Percentiles rank a stretch among this genome's conserved stretches.
phyloP scores from a whole-genome alignment of 2,113 vertebrate genomes.

The Coreoperca whiteheadi region DNA sequence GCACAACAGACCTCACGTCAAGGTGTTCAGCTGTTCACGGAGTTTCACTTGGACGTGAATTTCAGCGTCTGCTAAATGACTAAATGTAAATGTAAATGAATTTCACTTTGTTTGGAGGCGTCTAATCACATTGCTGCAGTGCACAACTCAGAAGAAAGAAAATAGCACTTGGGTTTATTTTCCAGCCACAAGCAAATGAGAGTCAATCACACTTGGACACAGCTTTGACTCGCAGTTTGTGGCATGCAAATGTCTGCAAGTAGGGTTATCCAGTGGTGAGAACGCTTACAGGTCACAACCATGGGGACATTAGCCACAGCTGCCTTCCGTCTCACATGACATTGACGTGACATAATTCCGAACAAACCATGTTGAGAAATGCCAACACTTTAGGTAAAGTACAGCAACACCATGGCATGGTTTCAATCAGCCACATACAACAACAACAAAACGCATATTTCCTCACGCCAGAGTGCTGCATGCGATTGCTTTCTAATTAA shows the following conservation, averaged over 20 bases:
- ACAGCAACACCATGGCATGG: not conserved
- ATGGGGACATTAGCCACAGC: not conserved
- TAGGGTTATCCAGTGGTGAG: not conserved
- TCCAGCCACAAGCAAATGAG: conserved; percentile 11
- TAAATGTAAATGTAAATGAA: too few species aligned
- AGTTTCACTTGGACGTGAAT: not conserved
- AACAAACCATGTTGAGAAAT: not conserved
- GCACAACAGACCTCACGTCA: not conserved
- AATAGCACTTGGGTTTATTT: not conserved
- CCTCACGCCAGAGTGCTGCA: not conserved
- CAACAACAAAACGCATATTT: not conserved
- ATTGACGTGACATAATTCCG: not conserved
- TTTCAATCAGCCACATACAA: not conserved
- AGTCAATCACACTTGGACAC: conserved; percentile 1
- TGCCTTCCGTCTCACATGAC: not conserved
- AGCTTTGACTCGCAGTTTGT: not conserved
- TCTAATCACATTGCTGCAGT: not conserved
- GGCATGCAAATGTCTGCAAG: not conserved
- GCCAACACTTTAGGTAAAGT: not conserved
- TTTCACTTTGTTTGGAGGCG: not conserved
- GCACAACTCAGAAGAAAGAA: not conserved
- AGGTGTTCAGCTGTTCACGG: not conserved
- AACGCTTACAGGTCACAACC: not conserved
- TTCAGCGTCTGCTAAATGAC: too few species aligned
- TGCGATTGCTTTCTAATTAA: not conserved